Evolutionary conservation across 2,113 vertebrate species (phyloP).

Genomic region (Rhipidura dahli): DNA sequence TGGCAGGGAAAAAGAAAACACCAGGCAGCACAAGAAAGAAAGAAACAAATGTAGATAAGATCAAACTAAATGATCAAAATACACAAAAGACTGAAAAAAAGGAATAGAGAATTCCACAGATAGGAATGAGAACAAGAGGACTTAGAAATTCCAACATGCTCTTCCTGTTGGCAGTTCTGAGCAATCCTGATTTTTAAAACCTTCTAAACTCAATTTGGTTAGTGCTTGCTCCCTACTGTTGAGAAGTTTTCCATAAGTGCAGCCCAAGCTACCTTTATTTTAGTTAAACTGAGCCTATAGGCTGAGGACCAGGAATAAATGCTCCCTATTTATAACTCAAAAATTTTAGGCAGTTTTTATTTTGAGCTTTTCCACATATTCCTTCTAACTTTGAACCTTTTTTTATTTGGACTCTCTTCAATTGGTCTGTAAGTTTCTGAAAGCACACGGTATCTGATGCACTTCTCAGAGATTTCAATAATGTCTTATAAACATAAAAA

Average conservation of each 20-base stretch:
- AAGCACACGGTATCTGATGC: not conserved
- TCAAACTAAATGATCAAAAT: not conserved
- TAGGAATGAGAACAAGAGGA: not conserved
- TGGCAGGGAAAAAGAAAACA: not conserved
- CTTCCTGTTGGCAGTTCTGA: not conserved
- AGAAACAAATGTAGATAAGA: not conserved
- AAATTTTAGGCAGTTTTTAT: not conserved
- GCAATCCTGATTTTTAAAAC: not conserved
- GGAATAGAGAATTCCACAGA: too few species aligned
- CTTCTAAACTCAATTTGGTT: not conserved
- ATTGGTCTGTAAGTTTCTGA: not conserved
- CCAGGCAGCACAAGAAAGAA: not conserved
- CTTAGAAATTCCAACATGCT: not conserved
- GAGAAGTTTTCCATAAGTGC: not conserved
- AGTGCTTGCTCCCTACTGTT: not conserved
- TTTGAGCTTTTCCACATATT: not conserved
- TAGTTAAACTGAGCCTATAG: not conserved
- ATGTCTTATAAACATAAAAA: not conserved
- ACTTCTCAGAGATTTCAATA: not conserved
- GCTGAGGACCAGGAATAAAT: not conserved
- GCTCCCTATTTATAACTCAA: not conserved
- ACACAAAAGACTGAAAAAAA: not conserved
- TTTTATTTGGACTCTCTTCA: not conserved
- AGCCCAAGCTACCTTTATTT: not conserved
- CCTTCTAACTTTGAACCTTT: not conserved